These are phyloP conservation scores for Sander lucioperca DNA, from an alignment of 2,113 vertebrate species.

Conservation along the genomic window DNA sequence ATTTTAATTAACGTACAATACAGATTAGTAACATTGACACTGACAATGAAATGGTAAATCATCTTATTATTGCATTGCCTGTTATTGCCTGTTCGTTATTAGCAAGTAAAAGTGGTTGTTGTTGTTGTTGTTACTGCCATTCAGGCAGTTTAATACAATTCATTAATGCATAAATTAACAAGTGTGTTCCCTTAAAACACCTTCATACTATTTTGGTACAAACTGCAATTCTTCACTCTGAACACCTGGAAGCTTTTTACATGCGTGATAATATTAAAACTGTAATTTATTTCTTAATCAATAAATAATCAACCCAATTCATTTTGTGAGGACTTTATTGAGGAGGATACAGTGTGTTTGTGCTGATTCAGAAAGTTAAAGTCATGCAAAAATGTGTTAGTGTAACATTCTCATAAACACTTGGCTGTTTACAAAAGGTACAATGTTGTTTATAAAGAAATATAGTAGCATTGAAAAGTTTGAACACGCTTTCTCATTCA, in stretches of 20 bases:
- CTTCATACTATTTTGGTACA: background rate
- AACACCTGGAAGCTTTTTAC: background rate
- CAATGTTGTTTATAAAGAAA: background rate
- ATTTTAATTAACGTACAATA: background rate
- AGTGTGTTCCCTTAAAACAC: background rate
- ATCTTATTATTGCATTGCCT: background rate
- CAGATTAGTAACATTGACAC: background rate
- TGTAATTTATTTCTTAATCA: constrained; percentile 25
- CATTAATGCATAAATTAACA: background rate
- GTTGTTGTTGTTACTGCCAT: constrained; percentile 1
- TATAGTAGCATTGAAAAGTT: too few relatives aligned
- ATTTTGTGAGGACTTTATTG: constrained; percentile 42
- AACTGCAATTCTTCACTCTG: background rate
- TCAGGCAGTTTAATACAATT: background rate
- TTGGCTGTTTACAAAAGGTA: background rate
- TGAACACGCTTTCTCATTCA: too few relatives aligned
- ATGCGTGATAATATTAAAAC: background rate
- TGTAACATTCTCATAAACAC: background rate
- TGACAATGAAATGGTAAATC: background rate
- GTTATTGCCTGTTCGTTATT: background rate
- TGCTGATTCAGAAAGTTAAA: constrained; percentile 11
- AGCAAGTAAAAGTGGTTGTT: constrained; percentile 4
- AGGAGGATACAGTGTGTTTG: background rate
- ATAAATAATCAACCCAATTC: constrained; percentile 33
- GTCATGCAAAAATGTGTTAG: background rate